Conservation (phyloP, 2,113 vertebrate species). For the Thinocorus orbignyianus region DNA sequence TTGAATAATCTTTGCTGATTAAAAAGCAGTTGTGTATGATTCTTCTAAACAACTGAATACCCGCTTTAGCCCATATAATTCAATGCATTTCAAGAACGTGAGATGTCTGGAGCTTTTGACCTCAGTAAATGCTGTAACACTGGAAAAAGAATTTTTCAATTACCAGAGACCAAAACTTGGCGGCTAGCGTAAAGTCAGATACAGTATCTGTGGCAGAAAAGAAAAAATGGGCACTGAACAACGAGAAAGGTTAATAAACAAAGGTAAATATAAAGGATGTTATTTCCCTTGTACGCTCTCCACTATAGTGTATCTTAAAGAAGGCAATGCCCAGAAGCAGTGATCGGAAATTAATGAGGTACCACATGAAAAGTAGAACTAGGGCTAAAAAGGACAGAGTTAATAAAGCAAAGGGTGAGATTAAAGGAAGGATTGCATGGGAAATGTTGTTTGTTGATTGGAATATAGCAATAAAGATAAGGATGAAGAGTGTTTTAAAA, state of each 20-base stretch:
- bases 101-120: conserved; percentile 59
- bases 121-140: conserved; percentile 59
- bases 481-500: background rate
- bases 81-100: conserved; percentile 28
- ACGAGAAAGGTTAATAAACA: conserved; percentile 66
- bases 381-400: background rate
- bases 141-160: conserved; percentile 75
- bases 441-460: background rate
- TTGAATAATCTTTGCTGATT: conserved; percentile 11
- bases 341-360: conserved; percentile 28
- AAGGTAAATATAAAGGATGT: conserved; percentile 43
- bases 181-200: conserved; percentile 42
- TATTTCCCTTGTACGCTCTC: conserved; percentile 35
- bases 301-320: background rate
- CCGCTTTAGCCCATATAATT: background rate
- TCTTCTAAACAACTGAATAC: conserved; percentile 9
- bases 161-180: conserved; percentile 54
- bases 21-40: background rate
- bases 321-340: background rate
- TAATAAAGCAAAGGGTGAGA: background rate
- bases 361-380: background rate
- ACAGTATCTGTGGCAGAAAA: conserved; percentile 19
- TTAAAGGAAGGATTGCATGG: background rate
- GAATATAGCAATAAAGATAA: conserved; percentile 14
- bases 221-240: conserved; percentile 34